These are phyloP conservation scores for Apocheima hispidaria DNA, from an alignment of 2,888 invertebrate species.

Conservation along the genomic window DNA sequence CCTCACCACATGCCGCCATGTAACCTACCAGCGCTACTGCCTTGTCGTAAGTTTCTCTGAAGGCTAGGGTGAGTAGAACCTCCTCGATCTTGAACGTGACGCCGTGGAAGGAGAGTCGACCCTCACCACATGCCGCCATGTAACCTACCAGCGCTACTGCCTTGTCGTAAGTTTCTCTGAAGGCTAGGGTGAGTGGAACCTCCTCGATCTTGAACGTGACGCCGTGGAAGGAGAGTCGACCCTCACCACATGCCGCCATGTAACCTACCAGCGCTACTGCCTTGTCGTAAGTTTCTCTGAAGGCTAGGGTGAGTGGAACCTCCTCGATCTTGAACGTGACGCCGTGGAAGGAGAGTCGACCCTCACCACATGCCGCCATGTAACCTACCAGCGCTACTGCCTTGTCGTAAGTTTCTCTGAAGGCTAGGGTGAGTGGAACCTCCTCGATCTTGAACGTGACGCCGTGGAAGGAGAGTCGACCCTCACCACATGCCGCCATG, in stretches of 20 bases:
- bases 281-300: constrained; percentile 96
- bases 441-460: constrained; percentile 99
- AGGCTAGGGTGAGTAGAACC: constrained; percentile 94
- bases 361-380: background rate
- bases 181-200: constrained; percentile 94
- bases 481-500: background rate
- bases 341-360: constrained; percentile 98
- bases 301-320: constrained; percentile 94
- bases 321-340: constrained; percentile 99
- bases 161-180: constrained; percentile 96
- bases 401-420: constrained; percentile 96
- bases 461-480: constrained; percentile 98
- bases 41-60: constrained; percentile 96
- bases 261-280: constrained; percentile 92
- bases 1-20: background rate
- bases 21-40: constrained; percentile 92
- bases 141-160: constrained; percentile 92
- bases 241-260: background rate
- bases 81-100: constrained; percentile 99
- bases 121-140: background rate
- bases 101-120: constrained; percentile 98
- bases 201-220: constrained; percentile 99
- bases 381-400: constrained; percentile 92
- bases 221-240: constrained; percentile 98
- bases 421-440: constrained; percentile 94